Base-by-base conservation (phyloP, 92 coral and sea anemone genomes). In the Porites evermanni region DNA sequence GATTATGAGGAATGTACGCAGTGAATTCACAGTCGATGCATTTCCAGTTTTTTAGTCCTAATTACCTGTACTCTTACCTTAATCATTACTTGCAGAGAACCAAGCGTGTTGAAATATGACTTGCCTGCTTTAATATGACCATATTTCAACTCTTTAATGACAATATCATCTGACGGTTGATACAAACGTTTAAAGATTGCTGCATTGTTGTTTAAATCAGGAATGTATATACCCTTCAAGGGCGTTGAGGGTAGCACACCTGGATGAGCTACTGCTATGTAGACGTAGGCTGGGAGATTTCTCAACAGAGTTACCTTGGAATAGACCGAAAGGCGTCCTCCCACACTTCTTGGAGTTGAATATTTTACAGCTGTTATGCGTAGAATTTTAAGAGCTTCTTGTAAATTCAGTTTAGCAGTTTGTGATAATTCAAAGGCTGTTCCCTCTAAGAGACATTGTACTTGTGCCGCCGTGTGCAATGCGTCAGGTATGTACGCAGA, bases 381-480 rank as follows among this genome's bases (percentile, higher is more conserved):
- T 10, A 79, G 79, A 12, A 69, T 78, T 66, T 83, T 81, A 12
- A 93, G 79, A 16, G 73, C 79, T 67, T 87, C 69, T 3, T 87
- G 89, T 50, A 93, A 38, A 69, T 87, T 90, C 1, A 61, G 23
- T 71, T 84, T 92, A 50, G 95, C 69, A 24, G 53, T 59, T 8
- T 58, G n/a, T 50, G 72, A 68, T 64, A 92, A 81, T 16, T 90
- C 78, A 67, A 88, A 92, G 29, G 64, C 64, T 2, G 91, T 87
- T 53, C 95, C 98, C 12, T 78, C 93, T 11, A 92, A 63, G 23
- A 94, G 90, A 83, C 84, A 89, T 32, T 87, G 89, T 10, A 92
- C 81, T 65, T 86, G 78, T 52, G 95, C 78, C 2, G 93, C 91
- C 14, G 83, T 84, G 52, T 86, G 91, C 20, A 91, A 82, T 4